These are phyloP conservation scores for Papilio machaon DNA, from an alignment of 1,140 invertebrate genomes.

Conservation along the genomic window DNA sequence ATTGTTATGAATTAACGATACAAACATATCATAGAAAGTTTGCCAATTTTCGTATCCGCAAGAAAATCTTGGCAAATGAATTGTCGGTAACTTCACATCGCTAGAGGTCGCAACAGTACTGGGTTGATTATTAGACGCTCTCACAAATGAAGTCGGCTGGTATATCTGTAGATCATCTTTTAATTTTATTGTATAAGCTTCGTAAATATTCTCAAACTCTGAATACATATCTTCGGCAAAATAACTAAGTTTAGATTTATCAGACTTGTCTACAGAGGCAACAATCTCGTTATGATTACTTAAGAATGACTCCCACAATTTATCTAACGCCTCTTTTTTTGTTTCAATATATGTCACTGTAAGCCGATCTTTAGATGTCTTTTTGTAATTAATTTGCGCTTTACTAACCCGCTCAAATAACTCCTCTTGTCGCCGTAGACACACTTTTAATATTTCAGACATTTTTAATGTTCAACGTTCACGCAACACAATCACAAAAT, in stretches of 20 bases:
- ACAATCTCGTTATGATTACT: too few species aligned
- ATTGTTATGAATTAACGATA: constrained; percentile 38
- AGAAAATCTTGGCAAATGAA: constrained; percentile 17
- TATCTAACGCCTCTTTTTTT: too few species aligned
- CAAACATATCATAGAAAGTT: constrained; percentile 45
- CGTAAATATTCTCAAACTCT: too few species aligned
- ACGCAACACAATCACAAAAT: too few species aligned
- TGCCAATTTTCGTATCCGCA: constrained; percentile 38
- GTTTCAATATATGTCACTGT: neutral
- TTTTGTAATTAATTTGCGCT: constrained; percentile 34
- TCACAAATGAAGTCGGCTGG: neutral
- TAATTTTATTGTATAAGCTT: too few species aligned
- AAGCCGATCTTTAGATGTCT: constrained; percentile 8
- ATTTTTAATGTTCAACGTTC: too few species aligned
- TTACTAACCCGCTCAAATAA: constrained; percentile 26
- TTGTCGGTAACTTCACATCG: constrained; percentile 9
- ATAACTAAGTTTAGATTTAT: too few species aligned
- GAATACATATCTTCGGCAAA: too few species aligned
- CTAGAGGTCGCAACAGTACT: neutral
- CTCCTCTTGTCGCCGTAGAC: constrained; percentile 20
- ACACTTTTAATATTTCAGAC: too few species aligned
- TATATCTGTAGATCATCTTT: too few species aligned
- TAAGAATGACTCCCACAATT: too few species aligned
- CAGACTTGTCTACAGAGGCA: too few species aligned
- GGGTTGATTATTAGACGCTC: neutral